Evolutionary conservation across 2,113 vertebrate genomes (phyloP).

Genomic region (Sakesphorus luctuosus): DNA sequence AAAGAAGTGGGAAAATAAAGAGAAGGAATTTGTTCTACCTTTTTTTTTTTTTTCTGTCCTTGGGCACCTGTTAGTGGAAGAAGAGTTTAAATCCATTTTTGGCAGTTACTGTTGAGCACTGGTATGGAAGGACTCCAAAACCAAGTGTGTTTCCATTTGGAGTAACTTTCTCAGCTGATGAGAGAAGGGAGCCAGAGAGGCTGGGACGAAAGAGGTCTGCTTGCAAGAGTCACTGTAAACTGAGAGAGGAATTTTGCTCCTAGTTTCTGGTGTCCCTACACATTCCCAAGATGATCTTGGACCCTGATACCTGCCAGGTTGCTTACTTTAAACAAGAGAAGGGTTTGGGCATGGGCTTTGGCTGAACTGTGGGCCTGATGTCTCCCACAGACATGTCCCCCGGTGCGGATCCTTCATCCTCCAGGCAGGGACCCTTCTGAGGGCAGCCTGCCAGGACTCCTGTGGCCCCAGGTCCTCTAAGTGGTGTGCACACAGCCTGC

Average conservation of each 20-base stretch:
- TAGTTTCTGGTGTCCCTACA: background rate
- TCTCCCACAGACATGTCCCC: background rate
- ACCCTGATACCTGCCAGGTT: background rate
- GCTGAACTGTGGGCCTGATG: background rate
- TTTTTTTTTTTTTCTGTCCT: background rate
- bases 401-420: background rate
- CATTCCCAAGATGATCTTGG: background rate
- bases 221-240: background rate
- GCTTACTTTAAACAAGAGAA: background rate
- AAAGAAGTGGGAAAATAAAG: background rate
- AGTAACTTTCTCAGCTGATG: background rate
- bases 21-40: background rate
- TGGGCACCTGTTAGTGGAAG: background rate
- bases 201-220: background rate
- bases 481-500: background rate
- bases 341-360: background rate
- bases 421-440: background rate
- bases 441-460: background rate
- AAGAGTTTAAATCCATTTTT: background rate
- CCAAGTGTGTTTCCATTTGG: background rate
- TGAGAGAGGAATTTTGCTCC: background rate
- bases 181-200: background rate
- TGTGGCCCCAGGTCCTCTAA: background rate
- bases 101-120: background rate
- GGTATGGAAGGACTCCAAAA: background rate